phyloP scores from a whole-genome alignment of 2,888 invertebrate genomes.

The Diadegma fenestrale region DNA sequence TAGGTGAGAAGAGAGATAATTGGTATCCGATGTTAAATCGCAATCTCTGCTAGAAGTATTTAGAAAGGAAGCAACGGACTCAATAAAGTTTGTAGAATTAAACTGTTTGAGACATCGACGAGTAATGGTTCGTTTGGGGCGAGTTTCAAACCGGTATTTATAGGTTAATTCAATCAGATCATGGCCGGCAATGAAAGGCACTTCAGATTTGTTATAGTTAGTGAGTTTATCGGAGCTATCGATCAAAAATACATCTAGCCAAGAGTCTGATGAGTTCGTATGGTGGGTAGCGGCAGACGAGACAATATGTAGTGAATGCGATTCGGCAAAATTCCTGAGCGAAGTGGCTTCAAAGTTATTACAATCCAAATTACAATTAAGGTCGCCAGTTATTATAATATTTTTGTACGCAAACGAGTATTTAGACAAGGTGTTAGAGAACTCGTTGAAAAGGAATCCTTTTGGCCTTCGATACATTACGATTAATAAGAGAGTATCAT shows the following conservation, averaged over 20 bases:
- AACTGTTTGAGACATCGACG: background rate
- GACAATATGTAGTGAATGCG: background rate
- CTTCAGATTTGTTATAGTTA: background rate
- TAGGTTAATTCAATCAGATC: too few relatives aligned
- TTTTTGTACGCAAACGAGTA: background rate
- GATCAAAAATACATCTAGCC: slow-evolving; percentile 19
- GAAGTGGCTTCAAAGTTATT: background rate
- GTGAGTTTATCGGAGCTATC: background rate
- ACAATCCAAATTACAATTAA: background rate
- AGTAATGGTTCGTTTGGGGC: background rate
- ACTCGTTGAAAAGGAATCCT: background rate
- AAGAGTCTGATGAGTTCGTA: slow-evolving; percentile 5
- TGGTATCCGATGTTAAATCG: too few relatives aligned
- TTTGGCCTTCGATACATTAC: background rate
- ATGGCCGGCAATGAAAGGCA: too few relatives aligned
- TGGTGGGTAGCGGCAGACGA: background rate
- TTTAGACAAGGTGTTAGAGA: background rate
- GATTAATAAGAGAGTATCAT: background rate
- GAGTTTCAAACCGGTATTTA: background rate
- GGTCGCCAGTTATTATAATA: background rate
- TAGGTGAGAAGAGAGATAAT: too few relatives aligned
- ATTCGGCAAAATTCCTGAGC: background rate
- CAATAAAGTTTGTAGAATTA: too few relatives aligned
- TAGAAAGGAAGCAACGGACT: too few relatives aligned
- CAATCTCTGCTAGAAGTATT: too few relatives aligned